Percentiles rank a stretch among this genome's conserved stretches.
phyloP scores from a whole-genome alignment of 2,113 vertebrate genomes.

The Erinaceus europaeus region DNA sequence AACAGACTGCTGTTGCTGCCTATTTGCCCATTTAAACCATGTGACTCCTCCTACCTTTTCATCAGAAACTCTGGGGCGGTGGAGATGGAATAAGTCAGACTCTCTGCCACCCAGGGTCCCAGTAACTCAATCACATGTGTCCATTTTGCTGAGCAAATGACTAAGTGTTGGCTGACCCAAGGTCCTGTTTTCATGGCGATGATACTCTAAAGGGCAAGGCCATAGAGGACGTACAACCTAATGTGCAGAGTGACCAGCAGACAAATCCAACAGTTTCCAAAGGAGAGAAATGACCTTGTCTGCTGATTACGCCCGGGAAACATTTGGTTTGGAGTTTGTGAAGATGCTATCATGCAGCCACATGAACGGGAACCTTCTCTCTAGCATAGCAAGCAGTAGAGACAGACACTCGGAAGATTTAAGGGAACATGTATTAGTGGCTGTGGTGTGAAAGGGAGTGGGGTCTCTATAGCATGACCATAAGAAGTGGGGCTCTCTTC shows the following conservation, averaged over 20 bases:
- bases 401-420: constrained; percentile 28
- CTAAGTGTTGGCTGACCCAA: background rate
- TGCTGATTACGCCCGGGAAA: constrained; percentile 56
- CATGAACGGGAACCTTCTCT: constrained; percentile 58
- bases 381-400: constrained; percentile 44
- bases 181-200: background rate
- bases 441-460: constrained; percentile 9
- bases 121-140: background rate
- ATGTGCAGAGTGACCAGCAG: background rate
- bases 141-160: background rate
- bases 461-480: background rate
- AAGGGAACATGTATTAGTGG: constrained; percentile 45
- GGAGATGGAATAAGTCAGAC: background rate
- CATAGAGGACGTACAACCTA: background rate
- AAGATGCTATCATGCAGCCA: constrained; percentile 57
- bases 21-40: background rate
- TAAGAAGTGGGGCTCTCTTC: background rate
- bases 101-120: background rate
- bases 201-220: background rate
- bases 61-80: background rate
- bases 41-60: background rate
- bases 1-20: background rate
- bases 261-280: constrained; percentile 38
- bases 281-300: constrained; percentile 25
- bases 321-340: constrained; percentile 53